Evolutionary conservation across 2,113 vertebrate species (phyloP), one percentile per base, ranked within the genome.

Genomic region (Engraulis encrasicolus): DNA sequence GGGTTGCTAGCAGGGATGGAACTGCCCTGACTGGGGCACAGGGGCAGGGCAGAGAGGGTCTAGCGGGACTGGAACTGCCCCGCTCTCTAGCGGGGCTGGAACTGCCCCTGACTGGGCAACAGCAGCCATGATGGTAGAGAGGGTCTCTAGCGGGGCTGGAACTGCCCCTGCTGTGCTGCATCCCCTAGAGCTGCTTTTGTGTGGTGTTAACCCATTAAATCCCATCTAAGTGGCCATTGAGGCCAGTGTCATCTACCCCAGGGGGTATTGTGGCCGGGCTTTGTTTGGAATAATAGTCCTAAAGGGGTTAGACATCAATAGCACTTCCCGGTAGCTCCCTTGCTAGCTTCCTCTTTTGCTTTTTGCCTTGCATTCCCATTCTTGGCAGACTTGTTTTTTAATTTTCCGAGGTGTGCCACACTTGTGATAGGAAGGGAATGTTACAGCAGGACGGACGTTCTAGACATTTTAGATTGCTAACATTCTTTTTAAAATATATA

Each of bases 161-260:
- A 66, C 27, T 48, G 79, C 77, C 50, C 88, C 86, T 81, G 86
- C 88, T 86, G 86, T 78, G 86, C 78, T 77, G 85, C 86, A 86
- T 78, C 85, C 79, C 83, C 79, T 45, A 85, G 78, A 82, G 52
- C 77, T 79, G 74, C 83, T 81, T 86, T 89, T 87, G 83, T 89
- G 78, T 49, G 58, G 50, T 36, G 66, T 89, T 89, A 89, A 87
- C 88, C 85, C 85, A 45, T 87, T 86, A 87, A 88, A 86, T 87
- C 86, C 86, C 85, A 87, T 86, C 83, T 86, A 85, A 86, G 88
- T 87, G 88, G 83, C 79, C 66, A 85, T 86, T 89, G 78, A 85
- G 38, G 61, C 31, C 37, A 83, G 85, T 85, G 81, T 61, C 88
- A 86, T 88, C 85, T 74, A 87, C 84, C 85, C 79, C 83, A 80